Evolutionary conservation across 2,113 vertebrate species (phyloP).

Genomic region (Psettodes erumei): DNA sequence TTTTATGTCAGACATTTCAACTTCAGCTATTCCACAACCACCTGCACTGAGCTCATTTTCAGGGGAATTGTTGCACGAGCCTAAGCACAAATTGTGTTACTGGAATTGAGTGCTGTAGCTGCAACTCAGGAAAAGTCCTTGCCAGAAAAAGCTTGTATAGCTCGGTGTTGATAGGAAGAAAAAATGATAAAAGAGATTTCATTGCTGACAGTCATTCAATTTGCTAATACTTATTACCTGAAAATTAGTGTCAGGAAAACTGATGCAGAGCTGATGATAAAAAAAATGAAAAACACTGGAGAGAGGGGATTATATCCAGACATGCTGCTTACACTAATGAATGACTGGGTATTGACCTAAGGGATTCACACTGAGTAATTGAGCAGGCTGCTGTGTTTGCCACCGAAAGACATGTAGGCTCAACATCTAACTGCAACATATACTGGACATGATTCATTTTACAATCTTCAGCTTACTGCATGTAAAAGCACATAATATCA

Average conservation of each 20-base stretch:
- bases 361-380: slow-evolving; percentile 47
- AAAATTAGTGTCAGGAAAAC: slow-evolving; percentile 43
- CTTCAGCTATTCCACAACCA: neutral
- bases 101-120: neutral
- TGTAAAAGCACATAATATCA: neutral
- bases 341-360: slow-evolving; percentile 52
- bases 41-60: slow-evolving; percentile 15
- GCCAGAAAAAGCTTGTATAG: slow-evolving; percentile 3
- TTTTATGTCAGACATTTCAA: neutral
- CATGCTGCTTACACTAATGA: slow-evolving; percentile 59
- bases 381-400: slow-evolving; percentile 27
- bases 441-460: neutral
- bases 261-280: slow-evolving; percentile 40
- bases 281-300: slow-evolving; percentile 38
- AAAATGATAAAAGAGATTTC: slow-evolving; percentile 36
- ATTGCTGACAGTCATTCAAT: slow-evolving; percentile 41
- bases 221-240: slow-evolving; percentile 50
- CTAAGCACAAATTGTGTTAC: neutral
- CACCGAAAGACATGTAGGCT: slow-evolving; percentile 22
- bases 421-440: slow-evolving; percentile 3
- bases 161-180: neutral
- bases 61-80: neutral
- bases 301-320: slow-evolving; percentile 54
- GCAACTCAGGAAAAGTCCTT: slow-evolving; percentile 8
- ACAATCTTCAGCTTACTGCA: neutral